phyloP scores from a whole-genome alignment of 64 coral and sea anemone species.

The Actinia tenebrosa region DNA sequence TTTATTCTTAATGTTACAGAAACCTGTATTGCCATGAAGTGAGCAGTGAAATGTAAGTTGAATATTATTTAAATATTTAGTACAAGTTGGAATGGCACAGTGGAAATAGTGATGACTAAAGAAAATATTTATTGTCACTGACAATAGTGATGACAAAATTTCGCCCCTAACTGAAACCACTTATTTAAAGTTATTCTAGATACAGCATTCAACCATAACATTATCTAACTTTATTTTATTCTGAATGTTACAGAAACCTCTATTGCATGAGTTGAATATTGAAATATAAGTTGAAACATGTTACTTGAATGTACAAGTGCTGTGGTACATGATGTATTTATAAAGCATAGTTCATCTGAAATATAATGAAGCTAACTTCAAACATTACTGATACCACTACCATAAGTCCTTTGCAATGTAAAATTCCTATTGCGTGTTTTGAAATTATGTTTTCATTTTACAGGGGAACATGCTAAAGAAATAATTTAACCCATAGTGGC shows the following conservation, averaged over 20 bases:
- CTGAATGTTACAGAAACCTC: not conserved
- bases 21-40: too few relatives aligned
- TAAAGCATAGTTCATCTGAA: slow-evolving; percentile 42
- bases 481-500: not conserved
- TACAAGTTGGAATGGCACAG: not conserved
- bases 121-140: slow-evolving; percentile 5
- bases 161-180: slow-evolving; percentile 19
- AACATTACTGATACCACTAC: not conserved
- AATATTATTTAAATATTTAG: not conserved
- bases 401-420: too few relatives aligned
- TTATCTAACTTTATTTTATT: not conserved
- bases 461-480: not conserved
- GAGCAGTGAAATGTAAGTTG: too few relatives aligned
- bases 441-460: not conserved
- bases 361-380: not conserved
- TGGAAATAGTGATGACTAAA: not conserved
- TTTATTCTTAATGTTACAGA: not conserved
- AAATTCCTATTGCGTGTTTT: not conserved
- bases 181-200: not conserved
- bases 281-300: too few relatives aligned
- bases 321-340: slow-evolving; percentile 1
- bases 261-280: too few relatives aligned
- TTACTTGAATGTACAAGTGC: not conserved
- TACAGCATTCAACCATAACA: not conserved
- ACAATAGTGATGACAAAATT: slow-evolving; percentile 18